These are phyloP conservation scores for Oncorhynchus keta DNA, from an alignment of 2,113 vertebrate genomes.

Conservation along the genomic window DNA sequence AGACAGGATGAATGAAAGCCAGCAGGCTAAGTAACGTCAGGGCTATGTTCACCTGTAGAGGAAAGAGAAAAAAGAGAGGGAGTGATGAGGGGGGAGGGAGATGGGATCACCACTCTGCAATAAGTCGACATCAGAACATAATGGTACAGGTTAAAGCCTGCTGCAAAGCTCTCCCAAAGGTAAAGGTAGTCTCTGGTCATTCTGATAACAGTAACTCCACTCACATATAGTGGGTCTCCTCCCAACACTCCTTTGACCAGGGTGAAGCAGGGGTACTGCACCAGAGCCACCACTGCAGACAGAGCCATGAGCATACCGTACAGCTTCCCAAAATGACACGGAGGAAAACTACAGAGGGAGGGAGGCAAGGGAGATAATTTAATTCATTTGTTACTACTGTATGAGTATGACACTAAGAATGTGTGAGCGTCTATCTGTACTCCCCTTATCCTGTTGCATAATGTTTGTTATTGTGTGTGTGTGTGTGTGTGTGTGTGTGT, in stretches of 20 bases:
- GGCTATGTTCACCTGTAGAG: constrained; percentile 78
- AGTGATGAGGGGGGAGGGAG: neutral
- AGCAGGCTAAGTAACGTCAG: constrained; percentile 75
- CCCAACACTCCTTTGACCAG: constrained; percentile 76
- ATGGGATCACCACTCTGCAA: no score
- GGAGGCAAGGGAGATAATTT: neutral
- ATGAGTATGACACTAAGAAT: no score
- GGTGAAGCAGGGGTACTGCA: constrained; percentile 84
- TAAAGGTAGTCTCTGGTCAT: neutral
- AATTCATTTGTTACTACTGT: no score
- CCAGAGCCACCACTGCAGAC: constrained; percentile 79
- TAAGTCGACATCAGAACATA: no score
- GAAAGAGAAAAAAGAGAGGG: neutral
- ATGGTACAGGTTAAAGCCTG: no score
- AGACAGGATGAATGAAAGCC: constrained; percentile 80
- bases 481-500: neutral
- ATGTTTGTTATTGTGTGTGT: neutral
- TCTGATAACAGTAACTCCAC: constrained; percentile 41
- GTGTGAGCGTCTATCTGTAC: neutral
- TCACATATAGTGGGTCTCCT: constrained; percentile 81
- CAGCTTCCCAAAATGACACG: constrained; percentile 87
- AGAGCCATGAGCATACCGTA: constrained; percentile 83
- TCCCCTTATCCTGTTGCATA: neutral
- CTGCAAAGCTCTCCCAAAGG: no score
- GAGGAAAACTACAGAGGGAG: constrained; percentile 79